Base-by-base conservation (phyloP, 2,113 vertebrate species). In the Asarcornis scutulata region DNA sequence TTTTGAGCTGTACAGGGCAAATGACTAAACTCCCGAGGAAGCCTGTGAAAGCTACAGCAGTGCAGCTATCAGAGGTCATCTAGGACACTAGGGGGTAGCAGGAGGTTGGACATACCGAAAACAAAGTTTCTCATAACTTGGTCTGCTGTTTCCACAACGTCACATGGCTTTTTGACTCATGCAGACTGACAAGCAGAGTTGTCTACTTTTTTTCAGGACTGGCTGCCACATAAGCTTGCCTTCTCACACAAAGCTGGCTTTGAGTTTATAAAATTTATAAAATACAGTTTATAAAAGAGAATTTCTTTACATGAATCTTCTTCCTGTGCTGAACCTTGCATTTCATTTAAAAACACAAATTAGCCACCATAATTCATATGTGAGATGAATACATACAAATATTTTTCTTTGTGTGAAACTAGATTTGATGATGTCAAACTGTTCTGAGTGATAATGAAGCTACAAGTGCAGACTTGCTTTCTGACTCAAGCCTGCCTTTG, bases 401-500 rank as follows among this genome's bases (percentile, higher is more conserved):
- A 29, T 85, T 88, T 89, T 85, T 78, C 48, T 79, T 91, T 63
- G n/a, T 59, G 76, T 92, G 83, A 97, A 95, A 55, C 38, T 56
- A 25, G 36, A 81, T 88, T 80, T 88, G 55, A 91, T 67, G 42
- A 62, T 55, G 62, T 8, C n/a, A 96, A 83, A 80, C 55, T 12
- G 3, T 78, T 92, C 64, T 83, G 76, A 93, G 88, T 81, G 76
- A 71, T 81, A 94, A 91, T 55, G 90, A 91, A 93, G 53, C 62
- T 79, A 42, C 0, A 0, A 91, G 71, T 64, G 53, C 25, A 72
- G 6, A 95, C 40, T 95, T 6, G 11, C 48, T 93, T 96, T 96
- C 89, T 95, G 91, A 95, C 74, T 87, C 48, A 79, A 82, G 17
- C 48, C 71, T 94, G 31, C 88, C 78, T 87, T 95, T 77, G 64